Evolutionary conservation across 2,113 vertebrate species (phyloP), one percentile per base, ranked within the genome.

Genomic region (Chamaea fasciata): DNA sequence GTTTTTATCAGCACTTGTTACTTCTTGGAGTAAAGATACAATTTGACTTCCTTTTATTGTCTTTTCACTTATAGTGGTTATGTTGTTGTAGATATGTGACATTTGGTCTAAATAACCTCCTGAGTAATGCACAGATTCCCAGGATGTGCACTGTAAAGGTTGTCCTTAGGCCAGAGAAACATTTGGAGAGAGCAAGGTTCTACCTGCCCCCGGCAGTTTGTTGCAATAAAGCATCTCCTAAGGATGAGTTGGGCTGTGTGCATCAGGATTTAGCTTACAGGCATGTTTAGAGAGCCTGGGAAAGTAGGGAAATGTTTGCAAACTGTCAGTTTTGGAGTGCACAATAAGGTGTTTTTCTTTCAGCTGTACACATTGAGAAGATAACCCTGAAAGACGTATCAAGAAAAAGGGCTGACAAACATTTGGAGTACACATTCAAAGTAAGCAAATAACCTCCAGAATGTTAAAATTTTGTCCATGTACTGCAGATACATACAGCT

Each of bases 321-420:
- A 74, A 46, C 27, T 85, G 64, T 78, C n/a, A 12, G 15, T 92
- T 93, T n/a, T 83, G 31, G 44, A 19, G 16, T 84, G 26, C 57
- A 44, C 47, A 75, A 6, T 97, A 84, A 96, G 60, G 70, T 83
- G 83, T 96, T 95, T 98, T 94, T 95, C 95, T 98, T 98, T 94
- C 97, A 99, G 99, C 99, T 67, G 99, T 99, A 41, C 98, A 99
- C 94, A 99, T 99, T 94, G 98, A 99, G 96, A 98, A 98, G 96
- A 99, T 99, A 93, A 98, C 98, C 92, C 97, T 99, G 96, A 99
- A 98, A 97, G 97, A 98, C 84, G 98, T 98, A 96, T 98, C 98
- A 89, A 97, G 98, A 95, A 99, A 98, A 97, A 98, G 98, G 97
- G 96, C 98, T 96, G 99, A 99, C 97, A 99, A 98, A 95, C 98